phyloP scores from a whole-genome alignment of 2,113 vertebrate species.

The Sceloporus undulatus region DNA sequence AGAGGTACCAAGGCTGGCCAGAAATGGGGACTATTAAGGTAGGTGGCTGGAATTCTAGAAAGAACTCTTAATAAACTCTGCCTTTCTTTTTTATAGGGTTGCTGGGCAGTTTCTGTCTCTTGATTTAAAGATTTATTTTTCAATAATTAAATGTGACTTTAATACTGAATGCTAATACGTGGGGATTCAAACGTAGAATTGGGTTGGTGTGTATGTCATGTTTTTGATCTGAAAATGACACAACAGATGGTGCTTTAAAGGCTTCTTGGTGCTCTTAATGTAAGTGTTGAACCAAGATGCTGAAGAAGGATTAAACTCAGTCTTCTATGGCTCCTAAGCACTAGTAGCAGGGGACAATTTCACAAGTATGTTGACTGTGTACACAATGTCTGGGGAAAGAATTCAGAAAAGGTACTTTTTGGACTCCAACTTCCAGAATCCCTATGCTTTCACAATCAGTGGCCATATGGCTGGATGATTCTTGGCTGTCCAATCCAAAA shows the following conservation, averaged over 20 bases:
- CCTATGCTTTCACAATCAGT: too few species aligned
- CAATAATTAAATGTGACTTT: not conserved
- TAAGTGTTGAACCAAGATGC: slow-evolving; percentile 51
- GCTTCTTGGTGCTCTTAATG: slow-evolving; percentile 19
- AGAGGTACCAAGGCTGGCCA: slow-evolving; percentile 40
- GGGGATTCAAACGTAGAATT: not conserved
- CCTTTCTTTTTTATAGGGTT: not conserved
- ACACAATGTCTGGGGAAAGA: slow-evolving; percentile 22
- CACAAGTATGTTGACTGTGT: not conserved
- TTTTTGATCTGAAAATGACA: slow-evolving; percentile 15
- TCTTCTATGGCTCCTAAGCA: not conserved
- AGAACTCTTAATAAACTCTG: not conserved
- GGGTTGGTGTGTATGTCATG: slow-evolving; percentile 19
- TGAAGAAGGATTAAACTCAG: slow-evolving; percentile 25
- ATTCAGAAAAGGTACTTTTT: too few species aligned
- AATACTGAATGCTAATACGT: slow-evolving; percentile 31
- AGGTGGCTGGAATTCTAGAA: slow-evolving; percentile 59
- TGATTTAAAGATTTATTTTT: not conserved
- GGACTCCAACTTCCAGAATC: too few species aligned
- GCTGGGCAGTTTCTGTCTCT: slow-evolving; percentile 5
- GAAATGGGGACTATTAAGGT: slow-evolving; percentile 58
- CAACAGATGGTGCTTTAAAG: slow-evolving; percentile 34
- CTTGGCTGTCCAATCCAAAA: too few species aligned
- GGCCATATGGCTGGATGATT: too few species aligned
- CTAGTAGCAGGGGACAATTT: not conserved